phyloP scores from a whole-genome alignment of 2,888 invertebrate species.

The Limnephilus rhombicus region DNA sequence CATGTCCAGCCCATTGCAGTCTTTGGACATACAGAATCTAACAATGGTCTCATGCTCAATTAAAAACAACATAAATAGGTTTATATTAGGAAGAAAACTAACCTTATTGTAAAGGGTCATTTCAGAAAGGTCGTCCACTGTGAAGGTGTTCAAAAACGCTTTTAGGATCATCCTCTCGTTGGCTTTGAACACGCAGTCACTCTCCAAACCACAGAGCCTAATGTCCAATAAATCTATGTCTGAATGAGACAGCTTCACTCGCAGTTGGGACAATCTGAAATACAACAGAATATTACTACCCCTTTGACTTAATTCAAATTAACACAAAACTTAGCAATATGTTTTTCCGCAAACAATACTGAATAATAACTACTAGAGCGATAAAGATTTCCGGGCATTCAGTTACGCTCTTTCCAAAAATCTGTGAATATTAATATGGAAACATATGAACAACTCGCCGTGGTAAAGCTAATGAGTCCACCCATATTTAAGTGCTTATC shows the following conservation, averaged over 20 bases:
- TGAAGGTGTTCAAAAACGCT: slow-evolving; percentile 82
- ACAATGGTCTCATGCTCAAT: background rate
- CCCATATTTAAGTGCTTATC: no score
- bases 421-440: no score
- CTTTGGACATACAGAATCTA: background rate
- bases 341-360: no score
- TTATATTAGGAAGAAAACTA: background rate
- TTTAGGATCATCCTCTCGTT: slow-evolving; percentile 87
- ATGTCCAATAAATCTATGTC: slow-evolving; percentile 84
- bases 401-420: no score
- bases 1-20: no score
- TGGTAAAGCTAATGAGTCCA: no score
- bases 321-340: no score
- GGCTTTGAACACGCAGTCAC: slow-evolving; percentile 87
- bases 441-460: no score
- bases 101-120: slow-evolving; percentile 74
- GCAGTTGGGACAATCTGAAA: slow-evolving; percentile 80
- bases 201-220: slow-evolving; percentile 82
- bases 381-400: no score
- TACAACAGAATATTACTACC: slow-evolving; percentile 68
- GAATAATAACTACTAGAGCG: no score
- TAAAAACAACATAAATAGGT: background rate
- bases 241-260: slow-evolving; percentile 82
- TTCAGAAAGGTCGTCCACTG: slow-evolving; percentile 85
- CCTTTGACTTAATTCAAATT: no score